Base-by-base conservation (phyloP, 2,888 invertebrate species). In the Hirtodrosophila trivittata region DNA sequence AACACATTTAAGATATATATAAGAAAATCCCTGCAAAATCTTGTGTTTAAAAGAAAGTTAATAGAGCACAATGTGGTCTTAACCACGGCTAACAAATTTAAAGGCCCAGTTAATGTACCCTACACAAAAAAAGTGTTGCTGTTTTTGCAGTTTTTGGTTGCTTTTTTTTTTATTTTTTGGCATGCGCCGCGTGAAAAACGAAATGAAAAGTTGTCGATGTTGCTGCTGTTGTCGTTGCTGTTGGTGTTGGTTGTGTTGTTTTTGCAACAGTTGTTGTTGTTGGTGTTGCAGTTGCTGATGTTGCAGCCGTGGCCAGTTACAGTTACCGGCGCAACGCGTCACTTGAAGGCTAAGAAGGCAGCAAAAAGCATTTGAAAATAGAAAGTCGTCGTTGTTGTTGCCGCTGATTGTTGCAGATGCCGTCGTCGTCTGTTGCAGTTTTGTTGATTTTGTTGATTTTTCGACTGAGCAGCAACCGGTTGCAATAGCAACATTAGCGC, bases 351-450 rank as follows among this genome's bases (percentile, higher is more conserved):
- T 78, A 82, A 70, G 52, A 57, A 62, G 67, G 59, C 75, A 70
- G 82, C 63, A 80, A 71, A 65, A 86, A 56, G 64, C 72, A 69
- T 87, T 88, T 89, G 86, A 87, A 87, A 87, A 89, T 87, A 89
- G 87, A 87, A 87, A 70, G 70, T 73, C 71, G 66, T 49, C 45
- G 68, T 26, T 52, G 63, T 64, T 68, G 73, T 54, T 9, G 35
- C 52, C 46, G 84, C 55, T 49, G 56, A 41, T 58, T 46, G 66
- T 45, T 60, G 69, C 47, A 39, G 69, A 38, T 59, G 42, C 10
- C n/a, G 28, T 28, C n/a, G 5, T 43, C 18, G 5, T 28, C 35
- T 51, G 52, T 59, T 51, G 51, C 69, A 45, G 69, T 49, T 55
- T 35, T 37, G 37, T 77, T 68, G 47, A 26, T 56, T 66, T 43